Evolutionary conservation across 1,140 invertebrate genomes (phyloP).

Genomic region (Cheumatopsyche charites): DNA sequence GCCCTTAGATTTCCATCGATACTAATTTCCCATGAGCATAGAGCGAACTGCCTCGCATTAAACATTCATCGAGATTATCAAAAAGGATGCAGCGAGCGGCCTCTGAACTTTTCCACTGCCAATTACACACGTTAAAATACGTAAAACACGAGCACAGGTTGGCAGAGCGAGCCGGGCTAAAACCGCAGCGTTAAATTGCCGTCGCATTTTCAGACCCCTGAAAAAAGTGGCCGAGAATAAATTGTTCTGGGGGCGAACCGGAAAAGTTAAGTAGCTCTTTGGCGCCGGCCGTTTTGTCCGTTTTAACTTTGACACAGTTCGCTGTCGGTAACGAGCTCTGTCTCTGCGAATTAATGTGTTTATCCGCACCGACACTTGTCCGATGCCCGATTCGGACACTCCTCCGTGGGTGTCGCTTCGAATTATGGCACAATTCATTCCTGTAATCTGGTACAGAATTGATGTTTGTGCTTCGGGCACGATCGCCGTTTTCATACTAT

Average conservation of each 20-base stretch:
- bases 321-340: slow-evolving; percentile 31
- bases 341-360: slow-evolving; percentile 36
- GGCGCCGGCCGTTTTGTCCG: neutral
- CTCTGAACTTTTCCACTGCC: too few species aligned
- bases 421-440: too few species aligned
- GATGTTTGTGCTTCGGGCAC: neutral
- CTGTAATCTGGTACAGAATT: neutral
- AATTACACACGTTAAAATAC: too few species aligned
- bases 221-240: neutral
- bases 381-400: slow-evolving; percentile 8
- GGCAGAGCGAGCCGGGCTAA: neutral
- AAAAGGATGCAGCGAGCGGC: too few species aligned
- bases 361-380: slow-evolving; percentile 17
- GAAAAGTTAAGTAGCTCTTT: slow-evolving; percentile 21
- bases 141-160: too few species aligned
- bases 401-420: neutral
- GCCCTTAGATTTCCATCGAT: slow-evolving; percentile 17
- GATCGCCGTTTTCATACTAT: too few species aligned
- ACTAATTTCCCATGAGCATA: slow-evolving; percentile 30
- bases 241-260: slow-evolving; percentile 4
- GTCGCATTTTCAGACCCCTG: neutral
- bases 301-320: slow-evolving; percentile 38
- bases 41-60: neutral
- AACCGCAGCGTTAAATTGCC: neutral
- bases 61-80: neutral